A percentile compares a stretch with the other conserved stretches of the same genome.
Conservation (phyloP, 2,113 vertebrate genomes). For the Chelonoidis abingdonii region DNA sequence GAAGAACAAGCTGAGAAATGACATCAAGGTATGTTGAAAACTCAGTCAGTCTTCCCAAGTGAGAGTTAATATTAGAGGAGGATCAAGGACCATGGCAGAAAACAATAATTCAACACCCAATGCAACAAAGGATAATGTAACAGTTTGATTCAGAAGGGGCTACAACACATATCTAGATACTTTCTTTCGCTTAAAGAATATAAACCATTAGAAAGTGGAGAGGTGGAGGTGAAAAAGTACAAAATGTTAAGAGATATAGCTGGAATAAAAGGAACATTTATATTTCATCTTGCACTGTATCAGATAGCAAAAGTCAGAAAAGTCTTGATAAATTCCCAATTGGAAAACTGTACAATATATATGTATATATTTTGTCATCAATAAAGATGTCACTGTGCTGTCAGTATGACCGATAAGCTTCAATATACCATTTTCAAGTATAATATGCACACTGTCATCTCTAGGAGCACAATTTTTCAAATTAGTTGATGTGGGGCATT, state of each 20-base stretch:
- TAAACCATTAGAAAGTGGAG: not conserved
- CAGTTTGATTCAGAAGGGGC: not conserved
- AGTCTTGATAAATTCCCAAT: not conserved
- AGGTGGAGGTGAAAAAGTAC: not conserved
- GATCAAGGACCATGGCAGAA: not conserved
- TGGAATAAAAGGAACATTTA: not conserved
- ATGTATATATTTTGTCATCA: not conserved
- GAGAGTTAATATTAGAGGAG: constrained; percentile 11
- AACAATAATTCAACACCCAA: not conserved
- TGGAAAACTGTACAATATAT: not conserved
- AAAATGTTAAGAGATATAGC: not conserved
- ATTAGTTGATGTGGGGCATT: not conserved
- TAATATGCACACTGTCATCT: not conserved
- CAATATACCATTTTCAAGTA: not conserved
- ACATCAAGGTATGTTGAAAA: not conserved
- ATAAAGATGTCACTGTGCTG: not conserved
- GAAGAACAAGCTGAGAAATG: not conserved
- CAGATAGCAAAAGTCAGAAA: not conserved
- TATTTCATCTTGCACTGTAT: not conserved
- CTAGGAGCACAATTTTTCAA: not conserved
- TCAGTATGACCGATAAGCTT: not conserved
- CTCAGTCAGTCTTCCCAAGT: not conserved
- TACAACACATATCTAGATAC: not conserved
- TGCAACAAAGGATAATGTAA: not conserved
- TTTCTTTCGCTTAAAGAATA: not conserved